phyloP scores from a whole-genome alignment of 2,797 vertebrate genomes.

The Spheniscus humboldti region DNA sequence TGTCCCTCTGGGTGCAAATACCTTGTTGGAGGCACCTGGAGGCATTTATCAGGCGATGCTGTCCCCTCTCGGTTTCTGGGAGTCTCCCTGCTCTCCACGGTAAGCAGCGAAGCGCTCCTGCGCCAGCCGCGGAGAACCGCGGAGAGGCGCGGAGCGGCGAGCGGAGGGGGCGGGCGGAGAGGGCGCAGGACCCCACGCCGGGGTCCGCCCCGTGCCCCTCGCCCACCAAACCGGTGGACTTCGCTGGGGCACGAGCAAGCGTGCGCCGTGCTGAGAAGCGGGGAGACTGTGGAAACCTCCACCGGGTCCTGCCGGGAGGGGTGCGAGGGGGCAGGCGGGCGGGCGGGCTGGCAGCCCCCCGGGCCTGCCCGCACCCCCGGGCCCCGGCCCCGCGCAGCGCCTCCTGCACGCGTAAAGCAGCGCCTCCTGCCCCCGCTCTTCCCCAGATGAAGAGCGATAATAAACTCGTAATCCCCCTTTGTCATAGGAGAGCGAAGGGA shows the following conservation, averaged over 20 bases:
- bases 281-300: accelerated
- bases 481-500: not conserved
- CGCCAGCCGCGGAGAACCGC: not conserved
- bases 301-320: not conserved
- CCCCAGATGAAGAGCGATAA: not conserved
- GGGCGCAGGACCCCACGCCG: not conserved
- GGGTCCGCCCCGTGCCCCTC: not conserved
- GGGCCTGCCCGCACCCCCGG: not conserved
- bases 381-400: not conserved
- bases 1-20: not conserved
- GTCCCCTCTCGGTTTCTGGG: not conserved
- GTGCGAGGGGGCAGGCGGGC: not conserved
- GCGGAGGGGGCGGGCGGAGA: not conserved
- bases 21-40: not conserved
- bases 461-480: not conserved
- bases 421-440: not conserved
- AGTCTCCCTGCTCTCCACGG: not conserved
- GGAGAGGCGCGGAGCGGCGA: not conserved
- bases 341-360: not conserved
- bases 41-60: not conserved
- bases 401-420: not conserved
- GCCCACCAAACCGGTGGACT: not conserved
- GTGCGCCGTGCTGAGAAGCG: not conserved
- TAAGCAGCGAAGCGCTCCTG: not conserved
- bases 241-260: not conserved